Evolutionary conservation across 2,113 vertebrate species (phyloP), one percentile per base, ranked within the genome.

Genomic region (Danio rerio): DNA sequence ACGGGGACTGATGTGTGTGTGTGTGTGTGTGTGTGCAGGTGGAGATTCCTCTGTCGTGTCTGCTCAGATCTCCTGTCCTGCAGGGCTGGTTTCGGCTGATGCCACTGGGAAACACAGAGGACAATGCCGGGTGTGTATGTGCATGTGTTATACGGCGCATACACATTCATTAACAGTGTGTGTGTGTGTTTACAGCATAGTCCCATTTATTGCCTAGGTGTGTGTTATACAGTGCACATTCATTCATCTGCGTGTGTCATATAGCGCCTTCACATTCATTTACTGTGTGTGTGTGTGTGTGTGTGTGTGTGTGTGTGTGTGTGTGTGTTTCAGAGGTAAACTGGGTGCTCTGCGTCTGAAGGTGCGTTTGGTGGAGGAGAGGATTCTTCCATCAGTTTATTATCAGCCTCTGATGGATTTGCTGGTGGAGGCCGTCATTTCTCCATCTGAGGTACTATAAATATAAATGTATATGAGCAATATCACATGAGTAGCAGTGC

Each of bases 51-150:
- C 88, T 94, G 18, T 89, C 92, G 40, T 89, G 90, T 85, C 85
- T 96, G 86, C 88, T 88, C 72, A 92, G 90, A 1, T 89, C 86
- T 10, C 89, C 95, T 55, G 86, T 88, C 52, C 80, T 94, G 77
- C 92, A 93, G 6, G 94, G 95, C 87, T 99, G 97, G 95, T 97
- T 97, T 90, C 96, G 95, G 61, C 93, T 98, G 84, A 89, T 95
- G 80, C 96, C 96, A 68, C 92, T 96, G 83, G 92, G 95, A 88
- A 94, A 93, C 83, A 62, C 89, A 0, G 81, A 94, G 0, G 87
- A 93, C 80, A 94, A 95, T 61, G 87, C 88, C 9, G 85, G 95
- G 96, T 68, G 62, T 83, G 70, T 69, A 77, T 74, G n/a, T n/a
- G n/a, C n/a, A n/a, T n/a, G 80, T 43, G 52, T 45, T 58, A 12